Conservation (phyloP, 2,113 vertebrate genomes). For the Cavia aperea region DNA sequence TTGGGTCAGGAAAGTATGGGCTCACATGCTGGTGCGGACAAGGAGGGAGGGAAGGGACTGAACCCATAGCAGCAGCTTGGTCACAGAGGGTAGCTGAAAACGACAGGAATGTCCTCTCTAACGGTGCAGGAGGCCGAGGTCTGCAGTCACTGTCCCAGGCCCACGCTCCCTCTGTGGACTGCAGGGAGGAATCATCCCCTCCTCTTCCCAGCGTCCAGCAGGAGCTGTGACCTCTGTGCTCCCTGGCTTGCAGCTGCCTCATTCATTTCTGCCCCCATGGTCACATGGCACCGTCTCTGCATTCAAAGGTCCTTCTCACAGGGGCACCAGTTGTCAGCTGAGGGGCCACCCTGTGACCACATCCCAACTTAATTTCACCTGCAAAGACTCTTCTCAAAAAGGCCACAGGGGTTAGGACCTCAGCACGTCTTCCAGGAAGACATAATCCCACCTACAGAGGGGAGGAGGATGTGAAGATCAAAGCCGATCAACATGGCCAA, state of each 20-base stretch:
- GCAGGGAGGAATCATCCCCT: background rate
- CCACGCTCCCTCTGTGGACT: background rate
- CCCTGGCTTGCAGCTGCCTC: background rate
- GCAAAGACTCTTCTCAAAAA: background rate
- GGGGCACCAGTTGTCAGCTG: background rate
- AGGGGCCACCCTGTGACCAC: background rate
- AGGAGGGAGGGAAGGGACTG: background rate
- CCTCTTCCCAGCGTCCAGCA: background rate
- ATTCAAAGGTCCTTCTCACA: background rate
- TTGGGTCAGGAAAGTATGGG: background rate
- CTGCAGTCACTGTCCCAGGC: background rate
- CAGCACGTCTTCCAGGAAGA: background rate
- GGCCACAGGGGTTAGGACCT: background rate
- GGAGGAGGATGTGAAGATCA: background rate
- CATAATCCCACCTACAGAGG: background rate
- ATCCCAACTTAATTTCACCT: background rate
- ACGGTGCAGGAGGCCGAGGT: background rate
- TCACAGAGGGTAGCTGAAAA: background rate
- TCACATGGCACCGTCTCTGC: background rate
- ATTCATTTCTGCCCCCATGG: background rate
- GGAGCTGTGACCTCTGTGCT: background rate
- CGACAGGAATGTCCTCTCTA: background rate
- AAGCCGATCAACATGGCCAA: background rate
- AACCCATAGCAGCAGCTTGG: too few relatives aligned
- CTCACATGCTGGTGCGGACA: background rate